Evolutionary conservation across 1,140 invertebrate species (phyloP).

Genomic region (Caenorhabditis remanei): DNA sequence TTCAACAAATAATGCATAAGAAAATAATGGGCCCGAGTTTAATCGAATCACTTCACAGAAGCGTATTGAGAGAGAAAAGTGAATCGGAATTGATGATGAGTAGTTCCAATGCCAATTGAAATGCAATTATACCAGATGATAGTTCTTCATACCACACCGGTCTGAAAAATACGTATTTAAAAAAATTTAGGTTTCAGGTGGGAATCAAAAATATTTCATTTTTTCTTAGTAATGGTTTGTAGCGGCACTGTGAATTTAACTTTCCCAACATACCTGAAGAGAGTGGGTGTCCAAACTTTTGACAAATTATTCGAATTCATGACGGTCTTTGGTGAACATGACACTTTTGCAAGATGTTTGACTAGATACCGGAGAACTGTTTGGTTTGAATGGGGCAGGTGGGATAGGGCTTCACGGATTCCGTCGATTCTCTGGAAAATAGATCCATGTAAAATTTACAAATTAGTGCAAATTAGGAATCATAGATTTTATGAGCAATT

Average conservation of each 20-base stretch:
- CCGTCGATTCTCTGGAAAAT: constrained; percentile 10
- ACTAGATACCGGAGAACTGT: constrained; percentile 92
- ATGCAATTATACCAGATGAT: constrained; percentile 44
- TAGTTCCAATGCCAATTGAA: constrained; percentile 44
- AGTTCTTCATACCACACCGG: constrained; percentile 36
- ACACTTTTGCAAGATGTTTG: constrained; percentile 83
- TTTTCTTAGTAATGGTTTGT: too few species aligned
- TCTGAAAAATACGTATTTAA: not conserved
- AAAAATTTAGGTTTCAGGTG: too few species aligned
- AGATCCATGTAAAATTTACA: too few species aligned
- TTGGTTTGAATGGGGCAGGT: constrained; percentile 87
- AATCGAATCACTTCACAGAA: constrained; percentile 1
- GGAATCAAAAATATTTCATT: too few species aligned
- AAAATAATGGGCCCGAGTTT: not conserved
- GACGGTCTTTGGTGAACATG: constrained; percentile 83
- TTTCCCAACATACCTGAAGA: constrained; percentile 81
- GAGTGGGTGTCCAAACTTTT: constrained; percentile 97
- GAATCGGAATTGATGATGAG: constrained; percentile 10
- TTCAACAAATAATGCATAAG: not conserved
- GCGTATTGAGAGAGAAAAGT: not conserved
- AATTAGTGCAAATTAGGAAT: too few species aligned
- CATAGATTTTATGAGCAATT: too few species aligned
- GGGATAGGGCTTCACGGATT: constrained; percentile 78
- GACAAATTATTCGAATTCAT: constrained; percentile 97
- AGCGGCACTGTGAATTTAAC: not conserved